Base-by-base conservation (phyloP, 2,888 invertebrate genomes). In the Drosophila nr. fundita region DNA sequence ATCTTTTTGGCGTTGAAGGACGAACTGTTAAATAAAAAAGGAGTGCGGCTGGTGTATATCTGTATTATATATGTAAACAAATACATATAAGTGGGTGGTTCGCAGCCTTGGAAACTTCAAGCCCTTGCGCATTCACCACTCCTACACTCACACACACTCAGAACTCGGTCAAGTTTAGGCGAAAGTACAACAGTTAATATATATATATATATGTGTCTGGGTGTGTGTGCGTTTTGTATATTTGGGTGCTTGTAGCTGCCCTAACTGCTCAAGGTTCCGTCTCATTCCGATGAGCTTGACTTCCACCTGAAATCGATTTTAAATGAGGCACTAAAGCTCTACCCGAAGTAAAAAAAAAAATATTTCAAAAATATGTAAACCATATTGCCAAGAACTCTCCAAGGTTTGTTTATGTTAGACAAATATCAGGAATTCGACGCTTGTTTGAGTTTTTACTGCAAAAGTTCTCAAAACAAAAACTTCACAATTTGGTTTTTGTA, bases 141-240 rank as follows among this genome's bases (percentile, higher is more conserved):
- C 36, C 34, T 27, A 11, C 15, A 27, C 4, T 29, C 48, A 53
- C 32, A 49, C 55, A 38, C 34, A 55, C 11, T 15, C 49, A 38
- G 24, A 87, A 87, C 67, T 87, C 82, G 85, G 85, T 83, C 87
- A 86, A 86, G 85, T 86, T 86, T 83, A 86, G 73, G 53, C 73
- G 40, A 80, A 79, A 77, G 62, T 65, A 50, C 30, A 60, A 49
- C 59, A 38, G 66, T 48, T 49, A 60, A 54, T 15, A 45, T 21
- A 36, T 32, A 36, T 42, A 27, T 15, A 21, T 34, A 34, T 7
- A 0, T 30, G 58, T 42, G 36, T 38, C 34, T 24, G 38, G 29
- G 52, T n/a, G 15, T 32, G 45, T n/a, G 63, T 42, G 53, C 54
- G 45, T 62, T 45, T 64, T 53, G 55, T 34, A 62, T 61, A 38